These are phyloP conservation scores for Pristis pectinata DNA, from an alignment of 2,797 vertebrate species.

Conservation along the genomic window DNA sequence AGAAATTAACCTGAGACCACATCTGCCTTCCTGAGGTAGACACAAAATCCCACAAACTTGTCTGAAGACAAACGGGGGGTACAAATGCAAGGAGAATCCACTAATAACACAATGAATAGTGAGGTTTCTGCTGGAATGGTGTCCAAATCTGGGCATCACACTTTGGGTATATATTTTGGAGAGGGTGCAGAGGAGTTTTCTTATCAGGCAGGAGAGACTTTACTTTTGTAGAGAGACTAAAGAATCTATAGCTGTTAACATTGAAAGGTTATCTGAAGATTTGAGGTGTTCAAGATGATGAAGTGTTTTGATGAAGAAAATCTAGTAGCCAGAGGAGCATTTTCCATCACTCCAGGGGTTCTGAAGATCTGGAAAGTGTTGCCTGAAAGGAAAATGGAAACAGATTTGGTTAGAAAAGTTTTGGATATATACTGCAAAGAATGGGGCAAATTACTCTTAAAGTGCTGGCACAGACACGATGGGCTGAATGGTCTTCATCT, in stretches of 20 bases:
- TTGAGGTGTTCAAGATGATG: neutral
- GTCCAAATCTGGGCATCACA: neutral
- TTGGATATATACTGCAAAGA: neutral
- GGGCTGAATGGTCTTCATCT: neutral
- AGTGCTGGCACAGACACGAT: neutral
- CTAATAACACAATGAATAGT: neutral
- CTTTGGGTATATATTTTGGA: neutral
- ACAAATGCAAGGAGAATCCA: too few species aligned
- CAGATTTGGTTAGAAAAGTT: too few species aligned
- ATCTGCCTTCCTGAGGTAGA: neutral
- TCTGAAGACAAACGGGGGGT: too few species aligned
- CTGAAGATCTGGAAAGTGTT: too few species aligned
- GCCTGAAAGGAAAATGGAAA: too few species aligned
- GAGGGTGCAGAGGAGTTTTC: neutral
- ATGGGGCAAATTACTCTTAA: too few species aligned
- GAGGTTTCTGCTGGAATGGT: neutral
- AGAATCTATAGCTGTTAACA: neutral
- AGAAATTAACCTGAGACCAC: neutral
- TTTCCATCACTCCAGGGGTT: too few species aligned
- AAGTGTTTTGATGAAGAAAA: neutral
- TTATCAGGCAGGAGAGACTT: neutral
- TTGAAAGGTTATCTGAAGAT: neutral
- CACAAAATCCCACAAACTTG: neutral
- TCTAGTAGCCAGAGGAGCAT: neutral
- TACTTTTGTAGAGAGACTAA: neutral